These are phyloP conservation scores for Ormyrus pomaceus DNA, from an alignment of 2,888 invertebrate species.

Conservation along the genomic window DNA sequence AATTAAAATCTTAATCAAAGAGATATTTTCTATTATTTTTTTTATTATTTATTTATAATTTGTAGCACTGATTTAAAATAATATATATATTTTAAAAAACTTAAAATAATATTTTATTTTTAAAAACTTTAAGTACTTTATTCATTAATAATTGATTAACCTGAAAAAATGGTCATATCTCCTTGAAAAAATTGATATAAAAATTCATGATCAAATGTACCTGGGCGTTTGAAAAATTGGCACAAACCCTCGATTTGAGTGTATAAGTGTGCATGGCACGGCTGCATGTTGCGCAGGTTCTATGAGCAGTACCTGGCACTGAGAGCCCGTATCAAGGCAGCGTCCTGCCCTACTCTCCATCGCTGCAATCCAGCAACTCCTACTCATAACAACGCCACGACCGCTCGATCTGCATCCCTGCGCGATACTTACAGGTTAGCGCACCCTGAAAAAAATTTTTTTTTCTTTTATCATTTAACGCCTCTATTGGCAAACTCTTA, in stretches of 20 bases:
- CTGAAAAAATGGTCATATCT: too few species aligned
- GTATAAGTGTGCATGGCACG: conserved; percentile 73
- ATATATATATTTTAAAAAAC: too few species aligned
- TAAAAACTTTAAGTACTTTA: too few species aligned
- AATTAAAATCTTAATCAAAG: not conserved
- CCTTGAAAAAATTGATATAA: too few species aligned
- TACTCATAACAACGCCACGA: conserved; percentile 75
- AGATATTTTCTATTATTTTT: too few species aligned
- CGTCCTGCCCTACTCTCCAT: conserved; percentile 85
- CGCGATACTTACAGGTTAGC: conserved; percentile 76
- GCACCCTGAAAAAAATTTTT: conserved; percentile 63
- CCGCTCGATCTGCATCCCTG: conserved; percentile 80
- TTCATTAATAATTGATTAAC: too few species aligned
- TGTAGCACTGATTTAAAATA: too few species aligned
- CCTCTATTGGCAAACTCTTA: conserved; percentile 10
- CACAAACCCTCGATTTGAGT: conserved; percentile 55
- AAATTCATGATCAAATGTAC: too few species aligned
- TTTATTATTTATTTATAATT: too few species aligned
- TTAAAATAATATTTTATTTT: too few species aligned
- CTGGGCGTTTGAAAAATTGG: conserved; percentile 35
- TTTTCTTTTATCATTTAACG: conserved; percentile 50
- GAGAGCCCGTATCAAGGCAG: conserved; percentile 92
- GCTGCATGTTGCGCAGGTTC: conserved; percentile 83
- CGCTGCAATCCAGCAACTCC: conserved; percentile 74
- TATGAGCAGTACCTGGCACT: conserved; percentile 92